Percentiles rank a stretch among this genome's conserved stretches.
Evolutionary conservation across 2,113 vertebrate genomes (phyloP).

Genomic region (Pelecanoides urinatrix): DNA sequence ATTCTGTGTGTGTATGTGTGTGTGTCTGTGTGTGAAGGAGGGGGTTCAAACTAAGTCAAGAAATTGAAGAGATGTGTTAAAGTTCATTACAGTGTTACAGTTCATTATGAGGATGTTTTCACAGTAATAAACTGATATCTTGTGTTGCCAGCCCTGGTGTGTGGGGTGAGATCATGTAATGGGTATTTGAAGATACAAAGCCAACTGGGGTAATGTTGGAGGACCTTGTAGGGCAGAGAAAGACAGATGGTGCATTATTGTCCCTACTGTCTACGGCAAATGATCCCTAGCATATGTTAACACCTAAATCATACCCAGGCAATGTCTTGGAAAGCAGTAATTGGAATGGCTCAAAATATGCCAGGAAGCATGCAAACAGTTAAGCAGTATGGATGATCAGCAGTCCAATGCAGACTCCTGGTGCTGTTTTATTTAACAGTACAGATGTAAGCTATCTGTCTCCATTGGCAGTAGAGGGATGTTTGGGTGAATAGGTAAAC

Average conservation of each 20-base stretch:
- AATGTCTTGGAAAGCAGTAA: not conserved
- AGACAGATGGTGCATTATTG: not conserved
- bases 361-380: not conserved
- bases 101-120: not conserved
- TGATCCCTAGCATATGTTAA: not conserved
- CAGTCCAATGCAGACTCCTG: not conserved
- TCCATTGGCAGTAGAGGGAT: not conserved
- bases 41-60: not conserved
- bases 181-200: not conserved
- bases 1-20: not conserved
- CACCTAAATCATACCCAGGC: not conserved
- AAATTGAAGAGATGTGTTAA: not conserved
- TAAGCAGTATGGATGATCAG: not conserved
- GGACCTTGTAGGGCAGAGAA: not conserved
- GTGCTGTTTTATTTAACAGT: not conserved
- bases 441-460: not conserved
- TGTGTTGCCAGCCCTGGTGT: not conserved
- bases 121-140: not conserved
- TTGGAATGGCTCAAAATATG: not conserved
- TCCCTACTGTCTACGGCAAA: not conserved
- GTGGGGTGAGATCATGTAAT: not conserved
- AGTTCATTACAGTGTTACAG: not conserved
- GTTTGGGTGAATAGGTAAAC: not conserved
- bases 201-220: not conserved
- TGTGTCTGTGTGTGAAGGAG: not conserved